Evolutionary conservation across 2,797 vertebrate species (phyloP).

Genomic region (Channa striata): DNA sequence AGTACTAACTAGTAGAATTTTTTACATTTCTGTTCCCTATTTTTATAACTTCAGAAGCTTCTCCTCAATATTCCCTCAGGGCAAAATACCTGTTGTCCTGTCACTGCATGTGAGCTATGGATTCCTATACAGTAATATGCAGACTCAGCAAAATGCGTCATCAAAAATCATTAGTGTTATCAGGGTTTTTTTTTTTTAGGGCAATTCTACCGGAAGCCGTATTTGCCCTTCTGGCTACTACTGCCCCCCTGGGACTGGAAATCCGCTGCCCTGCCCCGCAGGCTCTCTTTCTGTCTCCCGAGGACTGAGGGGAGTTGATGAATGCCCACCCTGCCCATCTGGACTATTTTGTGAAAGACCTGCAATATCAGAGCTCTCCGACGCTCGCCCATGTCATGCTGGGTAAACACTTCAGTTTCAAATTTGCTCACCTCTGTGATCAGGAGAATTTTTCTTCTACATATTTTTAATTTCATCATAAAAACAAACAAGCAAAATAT

Average conservation of each 20-base stretch:
- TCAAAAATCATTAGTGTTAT: background rate
- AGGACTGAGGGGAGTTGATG: constrained; percentile 81
- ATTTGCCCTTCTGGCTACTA: constrained; percentile 90
- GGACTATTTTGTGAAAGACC: constrained; percentile 87
- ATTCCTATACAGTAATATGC: background rate
- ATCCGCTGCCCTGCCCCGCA: constrained; percentile 87
- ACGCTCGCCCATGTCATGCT: constrained; percentile 83
- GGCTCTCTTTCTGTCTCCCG: constrained; percentile 85
- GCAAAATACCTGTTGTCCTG: background rate
- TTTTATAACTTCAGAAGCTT: background rate
- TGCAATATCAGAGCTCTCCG: constrained; percentile 80
- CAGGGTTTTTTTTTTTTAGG: constrained; percentile 69
- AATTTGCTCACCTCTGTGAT: background rate
- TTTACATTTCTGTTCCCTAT: background rate
- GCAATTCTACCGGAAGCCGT: constrained; percentile 81
- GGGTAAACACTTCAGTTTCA: constrained; percentile 81
- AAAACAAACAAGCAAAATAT: too few species aligned
- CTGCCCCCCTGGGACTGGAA: constrained; percentile 86
- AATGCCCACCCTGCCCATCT: constrained; percentile 88
- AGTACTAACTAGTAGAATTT: too few species aligned
- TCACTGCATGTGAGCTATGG: background rate
- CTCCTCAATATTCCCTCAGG: too few species aligned
- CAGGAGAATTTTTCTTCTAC: too few species aligned
- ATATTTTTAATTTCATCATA: too few species aligned
- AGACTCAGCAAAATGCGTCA: background rate